Evolutionary conservation across 1,140 invertebrate species (phyloP).

Genomic region (Ceratina japonica): DNA sequence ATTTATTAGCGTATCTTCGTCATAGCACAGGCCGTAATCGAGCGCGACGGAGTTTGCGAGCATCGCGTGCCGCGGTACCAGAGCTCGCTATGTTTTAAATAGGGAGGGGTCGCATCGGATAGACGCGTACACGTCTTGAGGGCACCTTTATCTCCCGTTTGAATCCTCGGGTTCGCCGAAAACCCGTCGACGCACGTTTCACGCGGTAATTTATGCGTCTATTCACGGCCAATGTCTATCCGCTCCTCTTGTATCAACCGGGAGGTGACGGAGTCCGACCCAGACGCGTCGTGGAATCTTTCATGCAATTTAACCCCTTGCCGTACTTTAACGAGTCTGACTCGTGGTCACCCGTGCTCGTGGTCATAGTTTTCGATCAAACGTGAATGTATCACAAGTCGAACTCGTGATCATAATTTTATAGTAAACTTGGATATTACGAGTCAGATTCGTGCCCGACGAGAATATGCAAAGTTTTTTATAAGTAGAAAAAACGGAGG

Average conservation of each 20-base stretch:
- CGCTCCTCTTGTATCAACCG: conserved; percentile 14
- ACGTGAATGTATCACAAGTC: too few relatives aligned
- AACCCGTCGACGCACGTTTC: conserved; percentile 10
- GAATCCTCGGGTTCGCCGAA: neutral
- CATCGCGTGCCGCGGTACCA: conserved; percentile 16
- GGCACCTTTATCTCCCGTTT: conserved; percentile 27
- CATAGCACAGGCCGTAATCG: conserved; percentile 61
- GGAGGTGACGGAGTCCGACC: too few relatives aligned
- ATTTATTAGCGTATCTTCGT: conserved; percentile 59
- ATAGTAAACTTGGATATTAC: too few relatives aligned
- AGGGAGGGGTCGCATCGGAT: neutral
- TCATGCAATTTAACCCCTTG: too few relatives aligned
- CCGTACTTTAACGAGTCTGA: too few relatives aligned
- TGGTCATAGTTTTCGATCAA: too few relatives aligned
- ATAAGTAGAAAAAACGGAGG: too few relatives aligned
- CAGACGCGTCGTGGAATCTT: too few relatives aligned
- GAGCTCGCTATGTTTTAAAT: conserved; percentile 36
- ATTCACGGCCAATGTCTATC: conserved; percentile 36
- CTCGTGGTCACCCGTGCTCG: too few relatives aligned
- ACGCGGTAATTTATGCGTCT: conserved; percentile 19
- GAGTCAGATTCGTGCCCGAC: too few relatives aligned
- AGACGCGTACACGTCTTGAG: neutral
- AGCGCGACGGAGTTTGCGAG: conserved; percentile 60
- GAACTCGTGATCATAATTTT: too few relatives aligned
- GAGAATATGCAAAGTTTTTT: too few relatives aligned